Conservation (phyloP, 2,113 vertebrate species). For the Petroica traversi region DNA sequence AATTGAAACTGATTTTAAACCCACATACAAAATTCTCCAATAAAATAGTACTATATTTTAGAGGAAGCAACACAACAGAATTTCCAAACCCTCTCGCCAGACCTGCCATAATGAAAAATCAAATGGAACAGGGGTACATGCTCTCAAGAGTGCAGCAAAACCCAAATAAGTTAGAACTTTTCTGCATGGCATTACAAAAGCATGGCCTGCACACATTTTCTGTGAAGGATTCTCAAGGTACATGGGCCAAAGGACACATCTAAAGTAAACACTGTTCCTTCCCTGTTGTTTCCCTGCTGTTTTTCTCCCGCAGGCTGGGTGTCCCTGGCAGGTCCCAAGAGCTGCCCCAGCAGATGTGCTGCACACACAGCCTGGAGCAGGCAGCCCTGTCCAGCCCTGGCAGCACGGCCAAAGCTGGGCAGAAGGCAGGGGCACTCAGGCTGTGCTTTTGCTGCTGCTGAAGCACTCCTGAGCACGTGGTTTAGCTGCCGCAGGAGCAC, state of each 20-base stretch:
- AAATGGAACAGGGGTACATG: accelerated
- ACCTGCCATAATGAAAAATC: neutral
- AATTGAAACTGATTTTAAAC: neutral
- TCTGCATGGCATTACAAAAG: accelerated
- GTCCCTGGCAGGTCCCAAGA: neutral
- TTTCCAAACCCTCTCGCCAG: neutral
- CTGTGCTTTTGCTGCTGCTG: neutral
- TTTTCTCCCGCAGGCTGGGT: neutral
- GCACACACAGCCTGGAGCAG: accelerated
- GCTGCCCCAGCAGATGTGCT: neutral
- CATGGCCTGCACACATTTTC: neutral
- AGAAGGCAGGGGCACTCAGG: neutral
- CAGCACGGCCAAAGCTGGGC: accelerated
- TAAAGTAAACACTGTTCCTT: neutral
- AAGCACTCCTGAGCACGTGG: neutral
- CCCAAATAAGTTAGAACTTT: neutral
- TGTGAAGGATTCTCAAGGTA: neutral
- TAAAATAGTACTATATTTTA: neutral
- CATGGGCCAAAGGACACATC: neutral
- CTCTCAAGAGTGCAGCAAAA: neutral
- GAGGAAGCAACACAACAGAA: neutral
- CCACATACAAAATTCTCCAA: neutral
- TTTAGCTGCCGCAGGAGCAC: neutral
- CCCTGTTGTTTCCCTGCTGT: neutral
- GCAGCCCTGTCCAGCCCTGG: neutral